phyloP scores from a whole-genome alignment of 1,140 invertebrate genomes.

The Asbolus verrucosus region DNA sequence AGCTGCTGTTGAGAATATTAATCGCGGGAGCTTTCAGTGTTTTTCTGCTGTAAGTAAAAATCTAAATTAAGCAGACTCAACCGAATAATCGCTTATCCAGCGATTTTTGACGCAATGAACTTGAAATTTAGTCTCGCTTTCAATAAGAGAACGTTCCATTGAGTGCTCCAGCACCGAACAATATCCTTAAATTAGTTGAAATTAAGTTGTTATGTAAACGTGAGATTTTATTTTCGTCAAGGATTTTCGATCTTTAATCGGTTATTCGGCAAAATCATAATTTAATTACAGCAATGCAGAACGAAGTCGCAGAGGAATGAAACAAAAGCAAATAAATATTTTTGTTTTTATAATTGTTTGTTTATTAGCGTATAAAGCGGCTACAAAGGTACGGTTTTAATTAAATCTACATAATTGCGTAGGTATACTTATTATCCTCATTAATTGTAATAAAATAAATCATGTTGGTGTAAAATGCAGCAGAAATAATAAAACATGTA shows the following conservation, averaged over 20 bases:
- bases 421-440: conserved; percentile 42
- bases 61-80: not conserved
- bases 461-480: conserved; percentile 13
- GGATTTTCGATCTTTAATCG: conserved; percentile 1
- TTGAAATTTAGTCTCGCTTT: conserved; percentile 32
- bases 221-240: conserved; percentile 34
- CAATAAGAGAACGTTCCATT: conserved; percentile 35
- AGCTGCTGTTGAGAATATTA: too few relatives aligned
- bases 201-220: conserved; percentile 37
- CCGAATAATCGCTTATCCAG: conserved; percentile 16
- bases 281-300: too few relatives aligned
- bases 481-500: not conserved
- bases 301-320: too few relatives aligned
- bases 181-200: conserved; percentile 31
- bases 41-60: too few relatives aligned
- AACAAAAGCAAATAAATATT: too few relatives aligned
- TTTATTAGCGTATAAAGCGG: conserved; percentile 3
- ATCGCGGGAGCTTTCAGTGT: too few relatives aligned
- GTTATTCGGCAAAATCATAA: too few relatives aligned
- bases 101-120: conserved; percentile 31
- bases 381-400: conserved; percentile 41
- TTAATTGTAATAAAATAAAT: conserved; percentile 46
- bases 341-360: conserved; percentile 18
- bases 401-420: conserved; percentile 42
- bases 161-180: conserved; percentile 6